These are phyloP conservation scores for Cantharis flavilabris DNA, from an alignment of 2,888 invertebrate genomes.

Conservation along the genomic window DNA sequence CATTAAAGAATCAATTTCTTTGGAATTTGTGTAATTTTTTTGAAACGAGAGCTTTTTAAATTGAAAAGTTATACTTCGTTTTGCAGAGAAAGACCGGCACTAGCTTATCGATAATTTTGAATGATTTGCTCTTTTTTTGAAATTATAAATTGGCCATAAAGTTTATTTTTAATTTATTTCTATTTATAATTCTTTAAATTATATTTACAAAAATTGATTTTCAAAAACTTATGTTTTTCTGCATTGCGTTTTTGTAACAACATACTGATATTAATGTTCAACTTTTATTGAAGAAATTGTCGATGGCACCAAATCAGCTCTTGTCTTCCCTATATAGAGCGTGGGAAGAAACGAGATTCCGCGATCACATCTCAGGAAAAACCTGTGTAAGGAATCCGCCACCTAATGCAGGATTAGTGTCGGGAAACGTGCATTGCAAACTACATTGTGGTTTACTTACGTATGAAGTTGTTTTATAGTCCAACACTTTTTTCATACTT, in stretches of 20 bases:
- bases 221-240: neutral
- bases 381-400: conserved; percentile 45
- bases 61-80: neutral
- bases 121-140: neutral
- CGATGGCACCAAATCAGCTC: conserved; percentile 10
- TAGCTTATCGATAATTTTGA: neutral
- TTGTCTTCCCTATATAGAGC: conserved; percentile 45
- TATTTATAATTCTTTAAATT: too few relatives aligned
- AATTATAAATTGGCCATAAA: too few relatives aligned
- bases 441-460: conserved; percentile 37
- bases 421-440: conserved; percentile 39
- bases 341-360: conserved; percentile 50
- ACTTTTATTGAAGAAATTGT: conserved; percentile 6
- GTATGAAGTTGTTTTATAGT: conserved; percentile 22
- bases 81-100: neutral
- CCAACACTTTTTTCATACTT: conserved; percentile 5
- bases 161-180: too few relatives aligned
- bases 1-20: neutral
- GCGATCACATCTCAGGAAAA: conserved; percentile 49
- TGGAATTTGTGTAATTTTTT: neutral
- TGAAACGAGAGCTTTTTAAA: neutral
- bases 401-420: conserved; percentile 45
- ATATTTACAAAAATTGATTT: too few relatives aligned
- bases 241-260: neutral
- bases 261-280: neutral